Base-by-base conservation (phyloP, 2,113 vertebrate species). In the Phycodurus eques region DNA sequence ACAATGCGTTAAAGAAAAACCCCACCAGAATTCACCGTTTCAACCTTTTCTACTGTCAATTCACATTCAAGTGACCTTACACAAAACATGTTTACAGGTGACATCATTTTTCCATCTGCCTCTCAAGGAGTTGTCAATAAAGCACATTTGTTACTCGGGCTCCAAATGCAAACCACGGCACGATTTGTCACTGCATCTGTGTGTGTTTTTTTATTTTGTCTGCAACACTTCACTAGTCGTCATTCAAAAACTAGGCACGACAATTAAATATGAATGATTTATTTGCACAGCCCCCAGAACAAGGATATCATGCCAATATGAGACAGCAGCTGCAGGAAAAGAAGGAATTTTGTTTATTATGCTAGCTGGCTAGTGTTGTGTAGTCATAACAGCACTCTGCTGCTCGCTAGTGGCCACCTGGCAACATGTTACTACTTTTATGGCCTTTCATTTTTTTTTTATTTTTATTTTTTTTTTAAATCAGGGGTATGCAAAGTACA, bases 21-120 rank as follows among this genome's bases (percentile, higher is more conserved):
- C 35, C 5, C 47, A 2, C n/a, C 60, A 0, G 9, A n/a, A 63
- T 42, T 42, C 14, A 17, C 14, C n/a, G 43, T 27, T n/a, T 57
- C 47, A 27, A 46, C 67, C 74, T 74, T 70, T 68, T 59, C 70
- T 73, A 59, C 63, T 43, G 63, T 67, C n/a, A 68, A n/a, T 64
- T 57, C 68, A 72, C 80, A 85, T 86, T 72, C 69, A 82, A 81
- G 83, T 88, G 88, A 84, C 81, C 88, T 87, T 86, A 86, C 68
- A 70, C 62, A 63, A 35, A 61, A 82, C 74, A 70, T 73, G 77
- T 86, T 90, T 80, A 88, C 83, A 75, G 68, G 59, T 85, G 68
- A 78, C 80, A 68, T 70, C 19, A 73, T 76, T 68, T 76, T 68
- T 68, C 62, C 67, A 82, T 72, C 77, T 83, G 71, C 78, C 72